Conservation (phyloP, 1,140 invertebrate genomes). For the Achroia grisella region DNA sequence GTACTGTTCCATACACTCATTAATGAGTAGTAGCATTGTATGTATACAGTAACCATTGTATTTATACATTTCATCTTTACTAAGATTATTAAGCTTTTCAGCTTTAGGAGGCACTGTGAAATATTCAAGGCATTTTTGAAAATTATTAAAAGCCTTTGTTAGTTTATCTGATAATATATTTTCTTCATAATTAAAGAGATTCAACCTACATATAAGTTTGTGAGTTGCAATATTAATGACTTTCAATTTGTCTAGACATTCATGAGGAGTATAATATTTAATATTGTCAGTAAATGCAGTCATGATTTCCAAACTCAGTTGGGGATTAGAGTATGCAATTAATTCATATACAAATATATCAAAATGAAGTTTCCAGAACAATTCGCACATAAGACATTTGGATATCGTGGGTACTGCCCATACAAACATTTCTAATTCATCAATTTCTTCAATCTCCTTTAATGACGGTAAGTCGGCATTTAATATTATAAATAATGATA, state of each 20-base stretch:
- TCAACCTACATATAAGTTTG: slow-evolving; percentile 34
- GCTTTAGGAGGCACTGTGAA: slow-evolving; percentile 46
- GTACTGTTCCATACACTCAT: slow-evolving; percentile 34
- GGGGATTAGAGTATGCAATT: slow-evolving; percentile 36
- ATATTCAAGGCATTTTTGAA: slow-evolving; percentile 42
- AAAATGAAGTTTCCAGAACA: slow-evolving; percentile 51
- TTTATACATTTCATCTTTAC: slow-evolving; percentile 43
- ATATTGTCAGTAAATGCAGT: slow-evolving; percentile 40
- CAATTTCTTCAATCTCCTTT: slow-evolving; percentile 35
- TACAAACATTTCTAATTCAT: slow-evolving; percentile 42
- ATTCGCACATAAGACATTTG: slow-evolving; percentile 51
- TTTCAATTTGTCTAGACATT: slow-evolving; percentile 35
- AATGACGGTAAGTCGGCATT: slow-evolving; percentile 45
- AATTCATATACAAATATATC: slow-evolving; percentile 49
- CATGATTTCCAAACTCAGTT: slow-evolving; percentile 37
- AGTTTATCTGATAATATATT: slow-evolving; percentile 14
- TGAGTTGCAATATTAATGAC: slow-evolving; percentile 36
- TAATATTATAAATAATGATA: slow-evolving; percentile 50
- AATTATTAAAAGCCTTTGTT: slow-evolving; percentile 29
- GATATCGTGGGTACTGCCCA: slow-evolving; percentile 50
- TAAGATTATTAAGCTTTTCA: slow-evolving; percentile 29
- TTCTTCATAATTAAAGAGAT: slow-evolving; percentile 35
- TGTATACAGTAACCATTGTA: slow-evolving; percentile 39
- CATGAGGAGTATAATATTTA: slow-evolving; percentile 45
- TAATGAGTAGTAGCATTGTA: slow-evolving; percentile 25